These are phyloP conservation scores for Drosophila baimaii DNA, from an alignment of 1,140 invertebrate genomes.

Conservation along the genomic window DNA sequence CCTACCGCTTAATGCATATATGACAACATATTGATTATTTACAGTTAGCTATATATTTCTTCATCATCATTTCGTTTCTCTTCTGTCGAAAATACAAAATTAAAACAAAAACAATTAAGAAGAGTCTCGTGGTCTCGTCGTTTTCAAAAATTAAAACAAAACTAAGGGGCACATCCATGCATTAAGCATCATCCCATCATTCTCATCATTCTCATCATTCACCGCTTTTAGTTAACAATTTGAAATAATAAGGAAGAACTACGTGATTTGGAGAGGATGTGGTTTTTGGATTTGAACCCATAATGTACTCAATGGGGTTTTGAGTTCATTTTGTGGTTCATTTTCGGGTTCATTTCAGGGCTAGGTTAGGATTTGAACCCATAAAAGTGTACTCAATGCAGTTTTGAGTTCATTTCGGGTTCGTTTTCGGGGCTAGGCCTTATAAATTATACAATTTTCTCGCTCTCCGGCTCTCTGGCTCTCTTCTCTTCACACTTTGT, in stretches of 20 bases:
- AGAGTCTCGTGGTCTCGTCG: slow-evolving; percentile 83
- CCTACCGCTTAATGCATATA: slow-evolving; percentile 74
- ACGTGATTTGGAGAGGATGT: slow-evolving; percentile 54
- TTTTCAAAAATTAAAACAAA: slow-evolving; percentile 65
- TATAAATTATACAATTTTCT: slow-evolving; percentile 52
- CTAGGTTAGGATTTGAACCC: slow-evolving; percentile 43
- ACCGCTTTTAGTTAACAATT: slow-evolving; percentile 44
- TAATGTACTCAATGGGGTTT: slow-evolving; percentile 5
- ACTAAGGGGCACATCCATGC: slow-evolving; percentile 34
- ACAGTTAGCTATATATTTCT: slow-evolving; percentile 48
- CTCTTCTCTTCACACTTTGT: slow-evolving; percentile 34
- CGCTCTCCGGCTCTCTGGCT: slow-evolving; percentile 24
- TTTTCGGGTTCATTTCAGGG: slow-evolving; percentile 18
- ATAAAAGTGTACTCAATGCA: slow-evolving; percentile 19
- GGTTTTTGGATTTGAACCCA: slow-evolving; percentile 34
- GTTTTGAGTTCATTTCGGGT: slow-evolving; percentile 5
- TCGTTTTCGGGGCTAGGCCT: slow-evolving; percentile 56
- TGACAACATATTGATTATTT: slow-evolving; percentile 75
- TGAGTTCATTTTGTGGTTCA: neutral
- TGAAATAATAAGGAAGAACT: slow-evolving; percentile 78
- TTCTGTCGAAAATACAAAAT: slow-evolving; percentile 67
- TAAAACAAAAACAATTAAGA: slow-evolving; percentile 70
- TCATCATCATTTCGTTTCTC: slow-evolving; percentile 53
- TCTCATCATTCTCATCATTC: slow-evolving; percentile 2
- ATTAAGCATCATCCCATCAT: slow-evolving; percentile 10